Evolutionary conservation across 2,888 invertebrate species (phyloP), one percentile per base, ranked within the genome.

Genomic region (Dryomyza anilis): DNA sequence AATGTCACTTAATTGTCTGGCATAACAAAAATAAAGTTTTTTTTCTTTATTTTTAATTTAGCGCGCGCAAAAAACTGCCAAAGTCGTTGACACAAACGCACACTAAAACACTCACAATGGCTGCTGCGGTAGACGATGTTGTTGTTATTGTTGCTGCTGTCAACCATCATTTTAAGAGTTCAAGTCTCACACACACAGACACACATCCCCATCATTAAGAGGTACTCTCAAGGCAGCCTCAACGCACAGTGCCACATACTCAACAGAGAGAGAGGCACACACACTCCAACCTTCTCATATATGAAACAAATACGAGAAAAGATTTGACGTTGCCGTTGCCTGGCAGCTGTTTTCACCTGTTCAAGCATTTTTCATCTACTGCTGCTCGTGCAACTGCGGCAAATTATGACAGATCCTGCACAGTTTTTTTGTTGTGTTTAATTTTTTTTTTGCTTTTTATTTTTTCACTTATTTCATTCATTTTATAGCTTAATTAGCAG

Each of bases 1-100:
- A 68, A 61, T 66, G 68, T 68, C 68, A 64, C 66, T 68, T 58
- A 58, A 58, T 58, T 58, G 58, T 58, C 46, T 58, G 30, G 46
- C 58, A 36, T 14, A 46, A 21, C 25, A 58, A 58, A 39, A 23
- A 21, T 19, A 58, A 43, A 58, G 2, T 30, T 48, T 48, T n/a
- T n/a, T n/a, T n/a, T n/a, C n/a, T n/a, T n/a, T n/a, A n/a, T n/a
- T n/a, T n/a, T n/a, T n/a, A n/a, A n/a, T n/a, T 21, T 36, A 33
- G 52, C 39, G 60, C 48, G 50, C 50, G 23, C 60, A 53, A 53
- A 43, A 57, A 43, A 29, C 57, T 61, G 43, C 25, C 61, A 52
- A 39, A 33, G 61, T 61, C 53, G 53, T 27, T 29, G 52, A 39
- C 39, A 19, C 57, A 39, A 29, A 16, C 56, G 39, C 48, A 46